These are phyloP conservation scores for Mareca strepera DNA, from an alignment of 2,797 vertebrate species.

Conservation along the genomic window DNA sequence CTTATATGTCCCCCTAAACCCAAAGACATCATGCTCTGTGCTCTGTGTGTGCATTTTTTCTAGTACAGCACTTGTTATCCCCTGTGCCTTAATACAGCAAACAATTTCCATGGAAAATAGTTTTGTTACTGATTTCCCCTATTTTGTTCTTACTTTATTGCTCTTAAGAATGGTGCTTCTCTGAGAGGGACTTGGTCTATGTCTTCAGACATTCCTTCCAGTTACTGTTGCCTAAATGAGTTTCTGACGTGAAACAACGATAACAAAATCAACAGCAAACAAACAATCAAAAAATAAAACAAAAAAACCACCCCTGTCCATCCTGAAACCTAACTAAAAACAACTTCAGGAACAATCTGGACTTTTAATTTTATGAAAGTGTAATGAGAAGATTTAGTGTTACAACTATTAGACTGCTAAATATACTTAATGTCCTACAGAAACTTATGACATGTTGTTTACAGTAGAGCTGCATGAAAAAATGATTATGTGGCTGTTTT, in stretches of 20 bases:
- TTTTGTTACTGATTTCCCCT: background rate
- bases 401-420: background rate
- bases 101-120: background rate
- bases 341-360: background rate
- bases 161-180: background rate
- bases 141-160: background rate
- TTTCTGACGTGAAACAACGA: background rate
- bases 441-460: background rate
- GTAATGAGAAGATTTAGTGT: background rate
- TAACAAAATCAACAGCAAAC: background rate
- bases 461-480: fast-evolving
- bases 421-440: background rate
- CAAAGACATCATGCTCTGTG: background rate
- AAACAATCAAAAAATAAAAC: background rate
- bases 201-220: background rate
- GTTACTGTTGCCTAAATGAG: background rate
- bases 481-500: background rate
- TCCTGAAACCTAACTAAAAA: background rate
- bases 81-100: background rate
- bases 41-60: background rate
- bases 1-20: background rate
- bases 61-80: background rate
- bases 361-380: background rate
- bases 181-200: background rate
- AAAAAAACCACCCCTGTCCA: background rate